Evolutionary conservation across 2,797 vertebrate species (phyloP), one percentile per base, ranked within the genome.

Genomic region (Ispidina picta): DNA sequence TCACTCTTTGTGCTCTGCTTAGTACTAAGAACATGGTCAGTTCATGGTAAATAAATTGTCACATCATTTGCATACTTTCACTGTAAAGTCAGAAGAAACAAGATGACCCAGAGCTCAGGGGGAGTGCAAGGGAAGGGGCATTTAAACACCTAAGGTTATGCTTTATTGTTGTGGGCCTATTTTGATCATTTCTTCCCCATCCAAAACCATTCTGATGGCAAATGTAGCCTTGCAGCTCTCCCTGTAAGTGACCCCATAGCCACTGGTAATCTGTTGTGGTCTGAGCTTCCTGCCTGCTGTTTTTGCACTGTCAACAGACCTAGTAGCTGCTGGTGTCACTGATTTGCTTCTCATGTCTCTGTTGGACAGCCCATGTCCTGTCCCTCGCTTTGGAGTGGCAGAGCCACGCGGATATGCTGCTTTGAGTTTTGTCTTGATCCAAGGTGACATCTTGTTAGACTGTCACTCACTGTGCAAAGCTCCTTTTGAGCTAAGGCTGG

Each of bases 191-290:
- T 68, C 37, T 39, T 75, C 28, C 25, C 21, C 25, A 2, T 59
- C 22, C 7, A 46, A 29, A 72, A 37, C 25, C 29, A 10, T 43
- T 69, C 33, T 5, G 7, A 39, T 74, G 19, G 15, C 10, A 68
- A 58, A 33, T 33, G 37, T 49, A 72, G 43, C 63, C 28, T 75
- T 75, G 55, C 51, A 55, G 59, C 20, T 86, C 20, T 55, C 46
- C 0, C 0, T 9, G 19, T 37, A 19, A 26, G 31, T 43, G 4
- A 60, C 21, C 33, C 63, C 20, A 1, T 1, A 1, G 29, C 37
- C 37, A 39, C 37, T 39, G 37, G 37, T 39, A 39, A 39, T 62
- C 10, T 74, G 14, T 64, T 29, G 41, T 31, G 21, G 18, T 29
- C 52, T 2, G 1, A 22, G 43, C 23, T 78, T 64, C 48, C 66